Conservation (phyloP, 2,113 vertebrate genomes). For the Apaloderma vittatum region DNA sequence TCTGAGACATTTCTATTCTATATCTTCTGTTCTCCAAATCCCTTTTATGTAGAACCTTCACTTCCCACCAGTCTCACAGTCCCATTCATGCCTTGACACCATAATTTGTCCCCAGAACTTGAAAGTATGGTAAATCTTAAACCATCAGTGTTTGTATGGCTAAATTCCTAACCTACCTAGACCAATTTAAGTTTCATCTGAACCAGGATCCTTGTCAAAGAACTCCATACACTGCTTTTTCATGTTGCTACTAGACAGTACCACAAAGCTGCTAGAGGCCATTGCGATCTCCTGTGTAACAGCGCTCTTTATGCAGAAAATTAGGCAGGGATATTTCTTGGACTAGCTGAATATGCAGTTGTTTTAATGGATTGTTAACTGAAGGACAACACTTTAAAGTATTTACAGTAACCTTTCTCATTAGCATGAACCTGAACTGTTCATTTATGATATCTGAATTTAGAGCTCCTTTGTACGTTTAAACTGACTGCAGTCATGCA, state of each 20-base stretch:
- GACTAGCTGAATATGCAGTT: not conserved
- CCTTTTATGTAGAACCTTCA: not conserved
- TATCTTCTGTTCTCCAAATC: not conserved
- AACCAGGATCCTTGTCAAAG: not conserved
- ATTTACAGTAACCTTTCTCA: not conserved
- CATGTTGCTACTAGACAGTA: not conserved
- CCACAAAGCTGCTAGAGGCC: not conserved
- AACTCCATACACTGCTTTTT: not conserved
- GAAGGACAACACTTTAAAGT: not conserved
- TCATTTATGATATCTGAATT: not conserved
- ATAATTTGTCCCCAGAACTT: not conserved
- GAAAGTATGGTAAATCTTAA: not conserved
- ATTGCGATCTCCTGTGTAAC: not conserved
- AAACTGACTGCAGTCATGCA: not conserved
- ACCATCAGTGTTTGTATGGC: not conserved
- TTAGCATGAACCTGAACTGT: not conserved
- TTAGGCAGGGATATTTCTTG: not conserved
- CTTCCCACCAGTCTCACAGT: not conserved
- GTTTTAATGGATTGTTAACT: not conserved
- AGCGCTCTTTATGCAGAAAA: not conserved
- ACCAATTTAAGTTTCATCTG: not conserved
- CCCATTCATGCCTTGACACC: rapidly evolving
- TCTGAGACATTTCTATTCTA: not conserved
- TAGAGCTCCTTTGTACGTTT: not conserved
- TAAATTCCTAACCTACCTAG: not conserved